Evolutionary conservation across 2,888 invertebrate genomes (phyloP), one percentile per base, ranked within the genome.

Genomic region (Drosophila nigritarsus): DNA sequence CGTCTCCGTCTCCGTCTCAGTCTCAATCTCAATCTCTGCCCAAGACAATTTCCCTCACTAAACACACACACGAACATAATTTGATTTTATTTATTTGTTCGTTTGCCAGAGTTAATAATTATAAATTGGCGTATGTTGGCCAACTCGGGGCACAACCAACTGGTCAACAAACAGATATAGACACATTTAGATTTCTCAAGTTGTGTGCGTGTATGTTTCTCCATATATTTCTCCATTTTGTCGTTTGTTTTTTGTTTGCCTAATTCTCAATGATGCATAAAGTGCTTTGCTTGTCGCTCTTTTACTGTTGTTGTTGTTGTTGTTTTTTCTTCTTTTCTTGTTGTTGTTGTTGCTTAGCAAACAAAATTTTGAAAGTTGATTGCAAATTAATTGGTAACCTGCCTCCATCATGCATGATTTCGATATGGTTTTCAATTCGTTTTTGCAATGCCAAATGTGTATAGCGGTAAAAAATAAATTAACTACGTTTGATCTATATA

Each of bases 191-290:
- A 51, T 65, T 49, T 61, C 40, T 60, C n/a, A 13, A 45, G 51
- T 56, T 66, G 51, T 68, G 54, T 72, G 29, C 36, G 29, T 67
- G 36, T 63, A 18, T 73, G 32, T 54, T 15, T 59, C n/a, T n/a
- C n/a, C n/a, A 68, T 64, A 71, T 89, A 72, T 90, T 87, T 87
- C 85, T 89, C 89, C 84, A 90, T 87, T 90, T 87, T 89, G 89
- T 90, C 90, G 84, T 79, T 88, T 71, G 64, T 38, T 40, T 55
- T 55, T 38, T 75, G 83, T 90, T 87, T 87, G 85, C 89, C 85
- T 78, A 87, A 87, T 87, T 87, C 87, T 78, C 90, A 89, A 87
- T 87, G 87, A 87, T 89, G 90, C 90, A 87, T 90, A 89, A 86
- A 90, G 89, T 86, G 89, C 69, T 80, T 79, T 45, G 75, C 65